These are phyloP conservation scores for Hippopotamyrus pictus DNA, from an alignment of 2,797 vertebrate genomes.

Conservation along the genomic window DNA sequence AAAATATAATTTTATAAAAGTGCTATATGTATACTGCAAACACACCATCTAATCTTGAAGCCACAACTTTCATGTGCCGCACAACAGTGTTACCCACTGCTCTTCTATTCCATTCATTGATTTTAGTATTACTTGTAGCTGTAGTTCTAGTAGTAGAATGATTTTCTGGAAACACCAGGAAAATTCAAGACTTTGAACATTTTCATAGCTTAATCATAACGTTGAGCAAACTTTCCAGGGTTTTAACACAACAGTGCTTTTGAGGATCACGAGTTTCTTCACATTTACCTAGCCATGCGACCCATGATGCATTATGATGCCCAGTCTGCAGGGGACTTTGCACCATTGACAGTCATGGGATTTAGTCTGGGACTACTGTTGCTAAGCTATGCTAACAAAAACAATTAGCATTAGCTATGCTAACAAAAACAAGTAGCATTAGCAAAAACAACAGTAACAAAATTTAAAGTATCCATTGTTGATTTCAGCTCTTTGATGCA, in stretches of 20 bases:
- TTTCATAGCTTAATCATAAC: not conserved
- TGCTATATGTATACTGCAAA: not conserved
- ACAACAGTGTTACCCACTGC: constrained; percentile 16
- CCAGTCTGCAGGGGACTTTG: constrained; percentile 26
- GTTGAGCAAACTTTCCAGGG: not conserved
- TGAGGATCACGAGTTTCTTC: constrained; percentile 35
- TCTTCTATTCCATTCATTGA: not conserved
- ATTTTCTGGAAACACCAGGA: not conserved
- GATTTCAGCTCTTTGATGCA: not conserved
- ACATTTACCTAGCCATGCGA: constrained; percentile 38
- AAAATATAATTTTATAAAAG: not conserved
- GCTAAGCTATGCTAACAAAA: not conserved
- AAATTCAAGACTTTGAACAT: not conserved
- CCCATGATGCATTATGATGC: constrained; percentile 44
- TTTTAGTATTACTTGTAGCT: not conserved
- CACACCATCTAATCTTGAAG: not conserved
- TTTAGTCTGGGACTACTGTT: not conserved
- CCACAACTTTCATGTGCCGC: not conserved
- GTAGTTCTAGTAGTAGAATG: not conserved
- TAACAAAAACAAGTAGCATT: not conserved
- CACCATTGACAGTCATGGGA: not conserved
- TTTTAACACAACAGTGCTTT: constrained; percentile 6
- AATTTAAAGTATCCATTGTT: not conserved
- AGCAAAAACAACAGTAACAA: not conserved
- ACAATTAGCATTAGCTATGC: not conserved